Percentiles rank a stretch among this genome's conserved stretches.
Conservation (phyloP, 2,888 invertebrate genomes). For the Pammene fasciana region DNA sequence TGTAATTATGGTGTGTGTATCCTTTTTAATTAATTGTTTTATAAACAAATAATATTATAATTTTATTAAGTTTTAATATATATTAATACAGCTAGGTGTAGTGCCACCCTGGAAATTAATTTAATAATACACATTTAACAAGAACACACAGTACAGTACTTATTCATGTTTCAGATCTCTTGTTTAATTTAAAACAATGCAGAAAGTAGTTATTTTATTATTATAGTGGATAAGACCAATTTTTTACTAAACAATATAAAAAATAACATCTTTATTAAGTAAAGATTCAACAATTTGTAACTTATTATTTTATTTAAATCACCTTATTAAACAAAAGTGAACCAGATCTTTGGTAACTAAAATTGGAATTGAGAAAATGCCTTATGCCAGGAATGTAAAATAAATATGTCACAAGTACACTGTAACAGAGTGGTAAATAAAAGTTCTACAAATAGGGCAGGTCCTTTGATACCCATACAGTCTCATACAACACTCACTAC, state of each 20-base stretch:
- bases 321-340: not conserved
- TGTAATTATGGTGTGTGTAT: not conserved
- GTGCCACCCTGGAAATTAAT: not conserved
- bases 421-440: slow-evolving; percentile 81
- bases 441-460: slow-evolving; percentile 82
- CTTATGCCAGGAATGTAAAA: slow-evolving; percentile 29
- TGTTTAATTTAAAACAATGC: not conserved
- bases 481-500: slow-evolving; percentile 77
- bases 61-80: not conserved
- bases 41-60: not conserved
- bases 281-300: not conserved
- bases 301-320: not conserved
- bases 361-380: slow-evolving; percentile 40
- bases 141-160: not conserved
- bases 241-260: slow-evolving; percentile 10
- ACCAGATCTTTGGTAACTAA: slow-evolving; percentile 35
- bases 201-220: slow-evolving; percentile 3
- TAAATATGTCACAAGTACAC: slow-evolving; percentile 74
- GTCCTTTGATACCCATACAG: slow-evolving; percentile 77
- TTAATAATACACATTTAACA: not conserved
- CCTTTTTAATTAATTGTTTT: not conserved
- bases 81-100: not conserved
- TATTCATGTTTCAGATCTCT: slow-evolving; percentile 8
- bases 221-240: slow-evolving; percentile 4
- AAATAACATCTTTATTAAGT: not conserved